Evolutionary conservation across 2,888 invertebrate genomes (phyloP), one percentile per base, ranked within the genome.

Genomic region (Coleophora flavipennella): DNA sequence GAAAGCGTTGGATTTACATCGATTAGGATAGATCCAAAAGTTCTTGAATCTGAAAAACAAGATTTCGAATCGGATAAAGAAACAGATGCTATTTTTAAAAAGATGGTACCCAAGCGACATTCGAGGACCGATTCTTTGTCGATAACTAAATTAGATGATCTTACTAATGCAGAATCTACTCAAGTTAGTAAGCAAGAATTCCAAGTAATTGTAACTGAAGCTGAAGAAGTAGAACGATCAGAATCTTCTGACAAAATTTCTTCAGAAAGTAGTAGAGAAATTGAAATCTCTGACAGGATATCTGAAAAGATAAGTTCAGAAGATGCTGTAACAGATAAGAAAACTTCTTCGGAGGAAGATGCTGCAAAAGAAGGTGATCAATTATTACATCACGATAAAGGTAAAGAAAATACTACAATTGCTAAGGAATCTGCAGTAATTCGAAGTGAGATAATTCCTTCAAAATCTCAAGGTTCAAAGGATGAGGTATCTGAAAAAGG

Each of bases 241-340:
- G 85, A 85, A 50, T 38, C 57, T 0, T 85, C 85, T 0, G 85
- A 85, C 48, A 86, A 80, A 67, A 85, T 86, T 41, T 86, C 85
- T 10, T 86, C 85, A 13, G 85, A 86, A 59, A 80, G 80, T 48
- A 85, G 85, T 43, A 61, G 84, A 33, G 85, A 86, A 58, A 63
- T 86, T 31, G 85, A 85, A 65, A 76, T 86, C 8, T 85, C 85
- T 7, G 85, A 86, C 27, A 59, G 73, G 31, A 85, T 84, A 43
- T 85, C 85, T 26, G 85, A 85, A 38, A 79, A 65, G 44, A 85
- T 86, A 13, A 84, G 84, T 46, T 86, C 85, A 9, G 85, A 86
- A 66, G 85, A 85, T 49, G 85, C 78, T 11, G 85, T 85, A 0
- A 85, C 85, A 7, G 85, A 84, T 43, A 85, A 85, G 48, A 85